A percentile compares a stretch with the other conserved stretches of the same genome.
These are phyloP conservation scores for Trachymyrmex cornetzi DNA, from an alignment of 1,140 invertebrate species.

Conservation along the genomic window DNA sequence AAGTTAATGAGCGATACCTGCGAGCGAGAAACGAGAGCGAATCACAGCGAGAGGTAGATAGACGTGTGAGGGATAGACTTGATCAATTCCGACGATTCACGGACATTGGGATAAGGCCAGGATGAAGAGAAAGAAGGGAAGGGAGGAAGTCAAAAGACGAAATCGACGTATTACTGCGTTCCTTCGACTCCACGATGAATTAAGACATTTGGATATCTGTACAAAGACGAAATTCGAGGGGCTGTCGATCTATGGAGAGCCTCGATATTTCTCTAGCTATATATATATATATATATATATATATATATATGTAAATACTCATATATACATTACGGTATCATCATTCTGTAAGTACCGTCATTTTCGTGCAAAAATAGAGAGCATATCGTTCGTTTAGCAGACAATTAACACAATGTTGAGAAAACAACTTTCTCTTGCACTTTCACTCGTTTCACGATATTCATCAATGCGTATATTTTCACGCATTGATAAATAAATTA, in stretches of 20 bases:
- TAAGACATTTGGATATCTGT: constrained; percentile 53
- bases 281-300: constrained; percentile 36
- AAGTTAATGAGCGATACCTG: constrained; percentile 99
- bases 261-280: constrained; percentile 51
- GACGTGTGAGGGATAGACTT: constrained; percentile 55
- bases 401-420: not conserved
- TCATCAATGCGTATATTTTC: too few relatives aligned
- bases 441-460: not conserved
- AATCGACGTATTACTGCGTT: constrained; percentile 63
- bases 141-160: constrained; percentile 47
- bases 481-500: not conserved
- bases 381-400: not conserved
- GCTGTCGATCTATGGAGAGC: constrained; percentile 68
- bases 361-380: not conserved
- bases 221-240: constrained; percentile 55
- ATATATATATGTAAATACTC: constrained; percentile 44
- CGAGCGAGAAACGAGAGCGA: constrained; percentile 87
- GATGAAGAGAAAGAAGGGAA: not conserved
- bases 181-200: constrained; percentile 48
- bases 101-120: constrained; percentile 28
- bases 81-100: constrained; percentile 70
- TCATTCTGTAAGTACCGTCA: constrained; percentile 16
- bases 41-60: constrained; percentile 81
- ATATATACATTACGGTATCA: constrained; percentile 50
- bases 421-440: not conserved